Conservation (phyloP, 1,140 invertebrate species). For the Heliconius melpomene region DNA sequence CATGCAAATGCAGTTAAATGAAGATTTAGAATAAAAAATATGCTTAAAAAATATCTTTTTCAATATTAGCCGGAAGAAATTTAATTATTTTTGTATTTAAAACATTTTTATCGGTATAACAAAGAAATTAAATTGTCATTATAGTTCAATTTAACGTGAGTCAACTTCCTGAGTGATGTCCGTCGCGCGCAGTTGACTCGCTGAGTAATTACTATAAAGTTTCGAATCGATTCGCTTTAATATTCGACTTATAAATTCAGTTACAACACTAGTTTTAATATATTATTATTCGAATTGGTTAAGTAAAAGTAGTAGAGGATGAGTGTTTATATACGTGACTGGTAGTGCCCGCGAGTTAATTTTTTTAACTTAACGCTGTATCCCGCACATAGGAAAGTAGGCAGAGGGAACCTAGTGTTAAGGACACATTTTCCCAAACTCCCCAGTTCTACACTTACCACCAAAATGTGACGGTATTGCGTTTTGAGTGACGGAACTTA, state of each 20-base stretch:
- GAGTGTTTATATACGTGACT: too few species aligned
- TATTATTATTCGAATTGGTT: not conserved
- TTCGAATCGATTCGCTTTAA: slow-evolving; percentile 12
- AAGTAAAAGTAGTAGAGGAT: too few species aligned
- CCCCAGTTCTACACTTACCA: too few species aligned
- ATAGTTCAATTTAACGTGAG: slow-evolving; percentile 26
- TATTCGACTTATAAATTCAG: slow-evolving; percentile 6
- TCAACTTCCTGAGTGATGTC: slow-evolving; percentile 19
- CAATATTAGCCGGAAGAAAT: not conserved
- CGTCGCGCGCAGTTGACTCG: slow-evolving; percentile 26
- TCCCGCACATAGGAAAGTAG: too few species aligned
- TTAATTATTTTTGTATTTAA: not conserved
- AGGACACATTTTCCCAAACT: too few species aligned
- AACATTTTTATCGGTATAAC: slow-evolving; percentile 2
- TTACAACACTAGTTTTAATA: not conserved
- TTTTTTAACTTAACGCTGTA: too few species aligned
- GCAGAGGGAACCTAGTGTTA: too few species aligned
- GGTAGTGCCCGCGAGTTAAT: too few species aligned
- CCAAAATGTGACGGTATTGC: too few species aligned
- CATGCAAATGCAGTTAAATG: too few species aligned
- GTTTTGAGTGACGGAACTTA: too few species aligned
- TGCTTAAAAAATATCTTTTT: not conserved
- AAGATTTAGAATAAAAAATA: too few species aligned
- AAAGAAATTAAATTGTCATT: slow-evolving; percentile 15
- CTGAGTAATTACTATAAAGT: slow-evolving; percentile 28